Percentiles rank a stretch among this genome's conserved stretches.
phyloP scores from a whole-genome alignment of 2,888 invertebrate species.

The Alcis repandata region DNA sequence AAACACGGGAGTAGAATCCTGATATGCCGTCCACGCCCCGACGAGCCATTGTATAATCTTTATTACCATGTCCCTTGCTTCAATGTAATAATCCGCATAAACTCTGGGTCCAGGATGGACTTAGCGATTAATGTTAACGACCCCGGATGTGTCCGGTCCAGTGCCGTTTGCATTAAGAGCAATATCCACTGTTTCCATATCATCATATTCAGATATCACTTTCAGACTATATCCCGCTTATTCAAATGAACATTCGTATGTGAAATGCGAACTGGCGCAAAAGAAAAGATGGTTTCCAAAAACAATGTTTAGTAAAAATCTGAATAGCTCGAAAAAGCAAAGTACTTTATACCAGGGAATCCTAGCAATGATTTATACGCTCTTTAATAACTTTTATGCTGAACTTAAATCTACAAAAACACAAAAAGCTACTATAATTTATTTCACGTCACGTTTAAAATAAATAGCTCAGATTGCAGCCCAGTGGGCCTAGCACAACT shows the following conservation, averaged over 20 bases:
- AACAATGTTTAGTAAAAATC: too few relatives aligned
- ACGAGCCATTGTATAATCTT: slow-evolving; percentile 49
- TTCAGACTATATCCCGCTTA: slow-evolving; percentile 10
- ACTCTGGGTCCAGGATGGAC: slow-evolving; percentile 54
- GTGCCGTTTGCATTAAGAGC: slow-evolving; percentile 38
- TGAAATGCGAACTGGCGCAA: not conserved
- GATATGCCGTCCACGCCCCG: slow-evolving; percentile 32
- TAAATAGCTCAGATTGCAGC: slow-evolving; percentile 26
- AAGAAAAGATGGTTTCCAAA: not conserved
- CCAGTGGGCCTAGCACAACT: too few relatives aligned
- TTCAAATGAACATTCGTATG: not conserved
- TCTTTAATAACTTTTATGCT: too few relatives aligned
- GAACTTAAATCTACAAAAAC: not conserved
- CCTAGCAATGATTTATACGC: too few relatives aligned
- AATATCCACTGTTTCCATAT: slow-evolving; percentile 14
- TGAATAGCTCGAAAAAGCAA: too few relatives aligned
- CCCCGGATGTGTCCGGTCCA: slow-evolving; percentile 46
- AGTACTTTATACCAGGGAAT: too few relatives aligned
- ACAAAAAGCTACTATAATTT: not conserved
- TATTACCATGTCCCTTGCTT: slow-evolving; percentile 48
- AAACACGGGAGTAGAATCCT: slow-evolving; percentile 35
- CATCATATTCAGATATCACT: slow-evolving; percentile 17
- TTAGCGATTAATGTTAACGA: slow-evolving; percentile 66
- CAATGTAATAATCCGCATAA: slow-evolving; percentile 58
- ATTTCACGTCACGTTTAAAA: slow-evolving; percentile 9